Conservation (phyloP, 2,888 invertebrate genomes). For the Siphlonurus alternatus region DNA sequence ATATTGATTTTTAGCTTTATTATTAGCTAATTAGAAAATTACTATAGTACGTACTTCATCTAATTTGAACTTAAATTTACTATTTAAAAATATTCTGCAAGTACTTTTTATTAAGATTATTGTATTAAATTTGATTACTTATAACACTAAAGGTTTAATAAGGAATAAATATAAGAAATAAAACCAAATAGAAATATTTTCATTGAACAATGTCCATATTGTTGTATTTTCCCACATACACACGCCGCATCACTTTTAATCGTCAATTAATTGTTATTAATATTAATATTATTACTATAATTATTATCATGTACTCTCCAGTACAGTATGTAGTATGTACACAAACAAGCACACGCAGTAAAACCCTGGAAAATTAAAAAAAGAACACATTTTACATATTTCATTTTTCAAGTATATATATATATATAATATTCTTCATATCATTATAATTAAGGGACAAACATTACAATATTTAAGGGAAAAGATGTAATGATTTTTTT, state of each 20-base stretch:
- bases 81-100: no score
- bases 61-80: no score
- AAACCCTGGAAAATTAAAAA: neutral
- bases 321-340: neutral
- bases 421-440: neutral
- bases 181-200: neutral
- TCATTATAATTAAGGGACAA: neutral
- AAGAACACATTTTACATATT: neutral
- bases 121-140: no score
- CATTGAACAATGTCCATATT: slow-evolving; percentile 1
- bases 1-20: no score
- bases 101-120: no score
- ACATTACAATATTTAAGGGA: neutral
- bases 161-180: neutral
- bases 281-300: neutral
- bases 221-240: neutral
- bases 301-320: neutral
- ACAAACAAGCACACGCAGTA: neutral
- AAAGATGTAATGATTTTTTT: neutral
- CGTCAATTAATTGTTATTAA: neutral
- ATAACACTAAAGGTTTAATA: neutral
- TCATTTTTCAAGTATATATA: neutral
- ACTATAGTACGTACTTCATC: no score
- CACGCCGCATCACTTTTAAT: neutral
- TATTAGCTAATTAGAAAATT: no score